A percentile compares a stretch with the other conserved stretches of the same genome.
phyloP scores from a whole-genome alignment of 2,113 vertebrate genomes.

The Parus major region DNA sequence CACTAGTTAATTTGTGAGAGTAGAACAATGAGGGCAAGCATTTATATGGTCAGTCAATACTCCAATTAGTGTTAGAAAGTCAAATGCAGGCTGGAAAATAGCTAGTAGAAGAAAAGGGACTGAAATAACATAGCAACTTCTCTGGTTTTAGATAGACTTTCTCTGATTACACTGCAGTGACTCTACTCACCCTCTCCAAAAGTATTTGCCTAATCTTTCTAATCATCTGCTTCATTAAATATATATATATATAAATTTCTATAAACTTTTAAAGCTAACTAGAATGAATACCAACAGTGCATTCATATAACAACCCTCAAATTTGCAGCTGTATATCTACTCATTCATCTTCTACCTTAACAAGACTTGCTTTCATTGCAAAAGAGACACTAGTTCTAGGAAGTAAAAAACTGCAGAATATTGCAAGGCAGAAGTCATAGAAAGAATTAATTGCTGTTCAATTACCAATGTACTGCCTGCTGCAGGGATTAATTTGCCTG shows the following conservation, averaged over 20 bases:
- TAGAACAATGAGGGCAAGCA: slow-evolving; percentile 44
- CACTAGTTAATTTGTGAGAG: slow-evolving; percentile 65
- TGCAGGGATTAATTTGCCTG: background rate
- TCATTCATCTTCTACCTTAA: background rate
- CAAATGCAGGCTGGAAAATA: slow-evolving; percentile 23
- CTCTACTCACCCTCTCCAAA: background rate
- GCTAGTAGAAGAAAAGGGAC: background rate
- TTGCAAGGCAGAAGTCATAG: background rate
- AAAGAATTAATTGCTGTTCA: background rate
- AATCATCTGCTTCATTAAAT: background rate
- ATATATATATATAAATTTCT: background rate
- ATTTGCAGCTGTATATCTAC: background rate
- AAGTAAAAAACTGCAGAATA: background rate
- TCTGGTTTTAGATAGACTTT: background rate
- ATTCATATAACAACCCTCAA: background rate
- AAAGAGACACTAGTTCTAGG: background rate
- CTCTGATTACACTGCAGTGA: background rate
- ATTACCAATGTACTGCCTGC: background rate
- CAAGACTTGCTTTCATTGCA: background rate
- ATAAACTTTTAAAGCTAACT: background rate
- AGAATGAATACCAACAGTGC: background rate
- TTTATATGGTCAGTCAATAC: slow-evolving; percentile 60
- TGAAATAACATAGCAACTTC: background rate
- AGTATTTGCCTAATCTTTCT: background rate
- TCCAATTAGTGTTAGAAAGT: slow-evolving; percentile 63